phyloP scores from a whole-genome alignment of 2,113 vertebrate genomes.

The Nerophis lumbriciformis region DNA sequence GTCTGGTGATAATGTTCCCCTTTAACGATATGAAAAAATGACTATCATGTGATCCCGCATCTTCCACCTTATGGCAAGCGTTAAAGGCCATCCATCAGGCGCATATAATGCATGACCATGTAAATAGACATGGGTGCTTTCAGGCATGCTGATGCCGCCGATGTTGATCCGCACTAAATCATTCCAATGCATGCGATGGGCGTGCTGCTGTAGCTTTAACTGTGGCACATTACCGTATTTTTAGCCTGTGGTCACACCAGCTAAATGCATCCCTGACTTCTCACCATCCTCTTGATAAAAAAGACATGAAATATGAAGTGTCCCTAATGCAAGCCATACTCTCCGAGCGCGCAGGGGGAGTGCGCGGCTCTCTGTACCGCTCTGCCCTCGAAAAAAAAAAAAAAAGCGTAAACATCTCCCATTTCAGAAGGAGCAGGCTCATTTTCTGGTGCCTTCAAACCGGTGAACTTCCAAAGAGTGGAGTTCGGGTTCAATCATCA shows the following conservation, averaged over 20 bases:
- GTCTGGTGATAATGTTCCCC: too few species aligned
- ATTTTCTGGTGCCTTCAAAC: conserved; percentile 38
- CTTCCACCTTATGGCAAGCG: conserved; percentile 20
- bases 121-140: conserved; percentile 42
- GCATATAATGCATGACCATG: conserved; percentile 40
- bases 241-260: conserved; percentile 48
- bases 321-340: conserved; percentile 59
- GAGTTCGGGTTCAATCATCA: conserved; percentile 46
- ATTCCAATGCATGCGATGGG: conserved; percentile 58
- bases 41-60: conserved; percentile 10
- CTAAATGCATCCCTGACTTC: conserved; percentile 28
- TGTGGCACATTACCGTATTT: conserved; percentile 55
- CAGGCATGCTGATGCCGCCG: conserved; percentile 30
- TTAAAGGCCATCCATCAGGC: conserved; percentile 24
- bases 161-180: conserved; percentile 51
- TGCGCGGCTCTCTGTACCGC: conserved; percentile 9
- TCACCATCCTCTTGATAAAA: conserved; percentile 66
- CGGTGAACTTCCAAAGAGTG: conserved; percentile 44
- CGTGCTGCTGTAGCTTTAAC: conserved; percentile 39
- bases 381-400: conserved; percentile 20
- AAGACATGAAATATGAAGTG: conserved; percentile 64
- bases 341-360: conserved; percentile 11
- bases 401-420: conserved; percentile 33
- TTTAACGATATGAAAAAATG: background rate
- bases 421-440: conserved; percentile 25